Conservation (phyloP, 1,140 invertebrate genomes). For the Drosophila melanica region DNA sequence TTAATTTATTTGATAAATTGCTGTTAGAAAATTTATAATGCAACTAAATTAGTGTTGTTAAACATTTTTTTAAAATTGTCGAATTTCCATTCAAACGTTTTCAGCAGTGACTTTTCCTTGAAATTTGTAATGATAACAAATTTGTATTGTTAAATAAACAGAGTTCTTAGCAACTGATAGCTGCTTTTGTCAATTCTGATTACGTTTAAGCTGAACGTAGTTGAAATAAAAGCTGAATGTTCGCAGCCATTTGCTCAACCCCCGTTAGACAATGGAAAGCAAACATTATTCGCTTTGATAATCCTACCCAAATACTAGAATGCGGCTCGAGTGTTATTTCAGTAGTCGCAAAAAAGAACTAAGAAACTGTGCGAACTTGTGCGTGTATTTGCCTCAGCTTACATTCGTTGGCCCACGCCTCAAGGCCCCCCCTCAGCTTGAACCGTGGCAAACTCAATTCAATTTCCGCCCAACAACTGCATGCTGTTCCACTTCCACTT, state of each 20-base stretch:
- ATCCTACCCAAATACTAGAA: constrained; percentile 20
- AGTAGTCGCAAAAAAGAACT: constrained; percentile 12
- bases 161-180: background rate
- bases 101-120: no score
- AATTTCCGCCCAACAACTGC: constrained; percentile 69
- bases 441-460: constrained; percentile 53
- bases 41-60: no score
- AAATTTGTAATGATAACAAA: no score
- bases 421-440: background rate
- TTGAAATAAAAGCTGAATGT: constrained; percentile 11
- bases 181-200: background rate
- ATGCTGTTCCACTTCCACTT: constrained; percentile 53
- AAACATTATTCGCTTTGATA: constrained; percentile 20
- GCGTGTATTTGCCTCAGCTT: constrained; percentile 7
- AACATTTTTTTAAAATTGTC: no score
- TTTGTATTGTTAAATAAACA: no score
- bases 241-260: background rate
- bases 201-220: background rate
- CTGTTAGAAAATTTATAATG: no score
- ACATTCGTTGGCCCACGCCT: background rate
- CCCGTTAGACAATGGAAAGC: constrained; percentile 17
- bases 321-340: constrained; percentile 6
- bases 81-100: background rate
- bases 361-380: constrained; percentile 7
- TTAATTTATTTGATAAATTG: background rate